A percentile compares a stretch with the other conserved stretches of the same genome.
Conservation (phyloP, 2,797 vertebrate species). For the Loris lydekkerianus region DNA sequence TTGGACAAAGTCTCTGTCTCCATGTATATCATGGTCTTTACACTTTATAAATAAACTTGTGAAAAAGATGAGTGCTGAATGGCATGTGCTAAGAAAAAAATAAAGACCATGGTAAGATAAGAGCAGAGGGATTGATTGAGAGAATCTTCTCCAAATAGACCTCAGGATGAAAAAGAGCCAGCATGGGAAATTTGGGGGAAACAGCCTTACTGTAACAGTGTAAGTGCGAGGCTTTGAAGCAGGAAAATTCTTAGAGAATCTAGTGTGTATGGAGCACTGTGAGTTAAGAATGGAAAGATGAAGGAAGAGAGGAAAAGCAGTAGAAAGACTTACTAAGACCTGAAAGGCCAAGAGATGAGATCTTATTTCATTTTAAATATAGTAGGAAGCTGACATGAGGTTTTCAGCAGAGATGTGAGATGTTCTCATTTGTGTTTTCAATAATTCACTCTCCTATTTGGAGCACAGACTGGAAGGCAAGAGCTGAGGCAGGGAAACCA, state of each 20-base stretch:
- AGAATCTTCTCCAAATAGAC: not conserved
- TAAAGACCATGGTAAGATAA: not conserved
- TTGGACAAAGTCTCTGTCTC: not conserved
- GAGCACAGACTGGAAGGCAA: not conserved
- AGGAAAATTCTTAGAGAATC: not conserved
- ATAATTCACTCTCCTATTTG: not conserved
- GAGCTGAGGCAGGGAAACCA: not conserved
- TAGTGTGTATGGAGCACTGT: not conserved
- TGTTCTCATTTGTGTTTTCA: not conserved
- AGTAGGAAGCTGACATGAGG: not conserved
- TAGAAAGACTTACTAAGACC: not conserved
- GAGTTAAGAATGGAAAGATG: not conserved
- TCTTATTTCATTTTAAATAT: not conserved
- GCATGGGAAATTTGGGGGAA: not conserved
- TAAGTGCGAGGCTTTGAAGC: not conserved
- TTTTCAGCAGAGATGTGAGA: not conserved
- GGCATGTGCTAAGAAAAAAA: not conserved
- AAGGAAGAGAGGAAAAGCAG: not conserved
- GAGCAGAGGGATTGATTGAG: not conserved
- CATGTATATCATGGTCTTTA: not conserved
- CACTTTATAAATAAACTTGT: not conserved
- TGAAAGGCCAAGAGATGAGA: not conserved
- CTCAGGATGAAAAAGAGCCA: not conserved
- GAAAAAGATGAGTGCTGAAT: not conserved
- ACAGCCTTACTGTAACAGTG: not conserved